Evolutionary conservation across 2,888 invertebrate species (phyloP).

Genomic region (Drosophila anomelani): DNA sequence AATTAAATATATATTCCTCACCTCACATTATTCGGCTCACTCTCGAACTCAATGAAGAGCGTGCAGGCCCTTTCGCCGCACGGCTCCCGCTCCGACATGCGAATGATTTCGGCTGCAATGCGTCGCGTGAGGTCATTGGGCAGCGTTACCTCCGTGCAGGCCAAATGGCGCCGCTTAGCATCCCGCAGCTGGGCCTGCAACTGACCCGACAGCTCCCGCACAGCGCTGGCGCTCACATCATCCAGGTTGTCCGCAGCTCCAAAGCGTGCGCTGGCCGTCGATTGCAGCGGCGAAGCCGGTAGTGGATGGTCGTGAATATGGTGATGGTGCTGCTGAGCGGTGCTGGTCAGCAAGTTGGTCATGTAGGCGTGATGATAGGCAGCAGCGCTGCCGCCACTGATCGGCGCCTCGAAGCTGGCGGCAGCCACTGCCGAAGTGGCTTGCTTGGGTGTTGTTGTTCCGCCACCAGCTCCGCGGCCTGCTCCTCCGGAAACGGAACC

Average conservation of each 20-base stretch:
- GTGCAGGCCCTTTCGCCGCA: constrained; percentile 95
- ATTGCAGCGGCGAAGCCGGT: constrained; percentile 70
- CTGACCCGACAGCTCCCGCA: constrained; percentile 88
- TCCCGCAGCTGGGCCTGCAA: constrained; percentile 92
- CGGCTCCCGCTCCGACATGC: constrained; percentile 94
- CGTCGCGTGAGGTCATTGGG: constrained; percentile 92
- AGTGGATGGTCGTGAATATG: constrained; percentile 22
- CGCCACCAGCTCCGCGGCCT: neutral
- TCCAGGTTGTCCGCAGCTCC: constrained; percentile 69
- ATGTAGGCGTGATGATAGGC: constrained; percentile 55
- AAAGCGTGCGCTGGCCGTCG: constrained; percentile 63
- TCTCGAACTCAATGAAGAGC: constrained; percentile 93
- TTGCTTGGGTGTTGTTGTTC: constrained; percentile 37
- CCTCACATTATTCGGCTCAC: constrained; percentile 87
- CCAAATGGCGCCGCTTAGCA: constrained; percentile 92
- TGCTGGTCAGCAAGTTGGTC: constrained; percentile 57
- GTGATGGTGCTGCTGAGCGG: constrained; percentile 36
- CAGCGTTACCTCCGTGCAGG: constrained; percentile 93
- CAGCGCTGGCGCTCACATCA: constrained; percentile 81
- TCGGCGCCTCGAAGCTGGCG: constrained; percentile 54
- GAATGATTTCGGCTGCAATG: constrained; percentile 91
- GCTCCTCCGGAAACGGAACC: constrained; percentile 17
- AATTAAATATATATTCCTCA: constrained; percentile 50
- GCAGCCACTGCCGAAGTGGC: constrained; percentile 54
- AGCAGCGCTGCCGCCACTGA: constrained; percentile 47